A percentile compares a stretch with the other conserved stretches of the same genome.
Conservation (phyloP, 1,140 invertebrate genomes). For the Zaprionus nigranus region DNA sequence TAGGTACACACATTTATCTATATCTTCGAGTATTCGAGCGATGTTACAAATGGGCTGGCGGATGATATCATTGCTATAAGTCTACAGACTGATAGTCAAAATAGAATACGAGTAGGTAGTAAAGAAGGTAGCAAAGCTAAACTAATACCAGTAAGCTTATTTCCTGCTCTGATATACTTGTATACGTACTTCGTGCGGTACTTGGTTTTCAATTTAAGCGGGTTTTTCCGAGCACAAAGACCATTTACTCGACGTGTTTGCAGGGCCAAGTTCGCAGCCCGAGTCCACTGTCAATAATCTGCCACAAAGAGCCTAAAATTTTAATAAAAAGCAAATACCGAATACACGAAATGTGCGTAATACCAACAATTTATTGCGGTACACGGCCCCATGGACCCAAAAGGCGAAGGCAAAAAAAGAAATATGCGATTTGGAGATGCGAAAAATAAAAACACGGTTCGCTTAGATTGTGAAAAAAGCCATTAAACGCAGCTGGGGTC, state of each 20-base stretch:
- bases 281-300: constrained; percentile 39
- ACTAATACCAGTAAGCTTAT: not conserved
- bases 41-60: constrained; percentile 6
- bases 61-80: constrained; percentile 31
- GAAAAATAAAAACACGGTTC: constrained; percentile 65
- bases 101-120: not conserved
- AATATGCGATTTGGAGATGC: constrained; percentile 62
- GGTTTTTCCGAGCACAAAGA: not conserved
- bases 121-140: not conserved
- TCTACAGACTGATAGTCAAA: not conserved
- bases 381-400: constrained; percentile 10
- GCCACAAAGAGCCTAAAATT: constrained; percentile 46
- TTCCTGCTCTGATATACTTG: no score
- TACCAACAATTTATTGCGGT: constrained; percentile 77
- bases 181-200: not conserved
- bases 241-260: constrained; percentile 2
- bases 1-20: not conserved
- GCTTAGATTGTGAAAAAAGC: constrained; percentile 80
- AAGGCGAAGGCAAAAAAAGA: constrained; percentile 19
- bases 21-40: not conserved
- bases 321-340: constrained; percentile 76
- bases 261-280: not conserved
- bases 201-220: constrained; percentile 1
- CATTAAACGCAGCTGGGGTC: constrained; percentile 78
- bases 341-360: constrained; percentile 73